Base-by-base conservation (phyloP, 2,888 invertebrate species). In the Dyspetes luteomarginatus region DNA sequence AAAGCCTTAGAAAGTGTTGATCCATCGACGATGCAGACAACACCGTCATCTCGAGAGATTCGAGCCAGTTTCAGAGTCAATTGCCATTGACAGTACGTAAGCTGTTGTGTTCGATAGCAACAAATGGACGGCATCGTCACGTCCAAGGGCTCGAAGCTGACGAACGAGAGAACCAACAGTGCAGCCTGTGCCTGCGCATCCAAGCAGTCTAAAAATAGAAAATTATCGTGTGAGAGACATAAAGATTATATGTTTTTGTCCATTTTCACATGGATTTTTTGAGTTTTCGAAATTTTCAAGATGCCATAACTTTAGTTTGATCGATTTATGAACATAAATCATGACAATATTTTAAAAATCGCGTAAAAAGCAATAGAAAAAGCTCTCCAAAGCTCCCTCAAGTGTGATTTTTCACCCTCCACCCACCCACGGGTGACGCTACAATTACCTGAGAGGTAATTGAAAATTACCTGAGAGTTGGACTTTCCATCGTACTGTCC, bases 41-140 rank as follows among this genome's bases (percentile, higher is more conserved):
- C 89, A 89, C 81, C 89, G 91, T 92, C 92, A 92, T 91, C 91
- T 92, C 45, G 92, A 92, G 84, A 92, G 89, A 87, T 91, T 90
- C 22, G 92, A 92, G 79, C 91, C 91, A 60, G 91, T 91, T 83
- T 92, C 92, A 19, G 91, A 91, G 22, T 91, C 91, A 17, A 87
- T 79, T 48, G 87, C 81, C 86, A 86, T 88, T 50, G 89, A 88
- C 48, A 91, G 79, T 69, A 91, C 85, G 75, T 90, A 91, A 73
- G 88, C 88, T 19, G 92, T 88, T 64, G 91, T 91, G 69, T 90
- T 89, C 15, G 91, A 89, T 2, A 92, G 83, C 81, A 92, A 87
- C 60, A 92, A 87, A 72, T 89, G 87, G 45, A 89, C 91, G 69
- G 91, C 91, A 55, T 92, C 92, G 62, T 91, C 91, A 73, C 92